A percentile compares a stretch with the other conserved stretches of the same genome.
Evolutionary conservation across 2,888 invertebrate genomes (phyloP).

Genomic region (Zele albiditarsus): DNA sequence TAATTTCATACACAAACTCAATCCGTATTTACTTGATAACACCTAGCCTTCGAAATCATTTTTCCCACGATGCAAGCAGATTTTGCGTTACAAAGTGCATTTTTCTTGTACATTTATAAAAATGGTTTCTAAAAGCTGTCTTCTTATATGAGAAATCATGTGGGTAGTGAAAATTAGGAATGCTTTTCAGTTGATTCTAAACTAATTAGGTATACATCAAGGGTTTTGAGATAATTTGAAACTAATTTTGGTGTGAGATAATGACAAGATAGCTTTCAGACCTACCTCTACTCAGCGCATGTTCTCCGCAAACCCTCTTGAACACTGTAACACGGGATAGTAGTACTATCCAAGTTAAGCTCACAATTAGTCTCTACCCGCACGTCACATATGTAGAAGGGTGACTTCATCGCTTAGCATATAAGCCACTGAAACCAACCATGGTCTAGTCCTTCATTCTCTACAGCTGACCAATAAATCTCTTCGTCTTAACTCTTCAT

Average conservation of each 20-base stretch:
- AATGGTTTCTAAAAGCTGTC: no score
- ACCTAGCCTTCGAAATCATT: no score
- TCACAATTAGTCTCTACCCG: not conserved
- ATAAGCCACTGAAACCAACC: not conserved
- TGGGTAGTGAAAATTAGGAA: no score
- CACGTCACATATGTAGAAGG: slow-evolving; percentile 9
- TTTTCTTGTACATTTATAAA: no score
- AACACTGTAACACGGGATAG: not conserved
- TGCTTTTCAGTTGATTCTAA: no score
- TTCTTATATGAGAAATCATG: no score
- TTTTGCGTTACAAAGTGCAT: no score
- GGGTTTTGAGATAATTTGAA: not conserved
- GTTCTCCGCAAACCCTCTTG: not conserved
- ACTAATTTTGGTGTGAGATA: not conserved
- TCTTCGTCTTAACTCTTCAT: not conserved
- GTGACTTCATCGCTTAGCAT: not conserved
- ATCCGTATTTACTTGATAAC: no score
- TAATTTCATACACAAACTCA: no score
- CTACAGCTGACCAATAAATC: not conserved
- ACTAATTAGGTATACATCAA: not conserved
- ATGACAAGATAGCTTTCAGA: not conserved
- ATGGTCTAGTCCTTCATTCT: not conserved
- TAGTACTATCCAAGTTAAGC: not conserved
- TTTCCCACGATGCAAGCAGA: no score
- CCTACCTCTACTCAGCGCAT: not conserved